phyloP scores from a whole-genome alignment of 53 echinoderm and acorn worm species.

The Zoroaster sp. region DNA sequence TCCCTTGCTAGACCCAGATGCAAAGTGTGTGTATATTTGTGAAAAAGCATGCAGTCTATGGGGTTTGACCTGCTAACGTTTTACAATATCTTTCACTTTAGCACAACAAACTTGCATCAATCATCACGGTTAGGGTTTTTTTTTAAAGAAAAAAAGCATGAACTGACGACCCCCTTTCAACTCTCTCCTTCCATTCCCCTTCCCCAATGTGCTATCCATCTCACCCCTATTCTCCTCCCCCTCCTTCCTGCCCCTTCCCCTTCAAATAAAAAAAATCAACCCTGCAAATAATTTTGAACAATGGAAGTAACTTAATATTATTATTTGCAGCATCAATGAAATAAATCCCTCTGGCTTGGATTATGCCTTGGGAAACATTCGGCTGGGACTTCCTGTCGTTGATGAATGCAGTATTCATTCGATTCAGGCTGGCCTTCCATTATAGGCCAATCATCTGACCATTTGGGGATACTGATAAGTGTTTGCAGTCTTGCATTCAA shows the following conservation, averaged over 20 bases:
- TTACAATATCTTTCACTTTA: too few relatives aligned
- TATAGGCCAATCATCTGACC: slow-evolving; percentile 24
- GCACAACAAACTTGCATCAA: too few relatives aligned
- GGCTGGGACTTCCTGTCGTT: slow-evolving; percentile 13
- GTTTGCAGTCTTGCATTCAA: background rate
- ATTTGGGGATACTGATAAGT: slow-evolving; percentile 13
- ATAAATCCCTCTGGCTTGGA: background rate
- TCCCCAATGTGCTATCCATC: too few relatives aligned
- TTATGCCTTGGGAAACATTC: background rate
- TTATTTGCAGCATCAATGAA: background rate
- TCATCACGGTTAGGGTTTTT: too few relatives aligned
- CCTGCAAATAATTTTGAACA: background rate
- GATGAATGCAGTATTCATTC: background rate
- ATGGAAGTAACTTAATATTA: background rate
- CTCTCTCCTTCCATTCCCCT: too few relatives aligned
- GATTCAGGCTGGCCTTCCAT: background rate
- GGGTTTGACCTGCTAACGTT: too few relatives aligned
- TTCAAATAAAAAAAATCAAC: background rate
- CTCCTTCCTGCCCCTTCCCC: background rate
- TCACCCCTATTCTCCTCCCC: background rate
- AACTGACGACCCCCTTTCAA: background rate
- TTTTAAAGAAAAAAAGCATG: background rate
- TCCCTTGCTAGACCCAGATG: too few relatives aligned
- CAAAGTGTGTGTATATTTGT: too few relatives aligned
- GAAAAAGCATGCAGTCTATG: too few relatives aligned